These are phyloP conservation scores for Aplysina aerophoba DNA, from an alignment of 37 sponge, comb jelly and placozoan genomes.

Conservation along the genomic window DNA sequence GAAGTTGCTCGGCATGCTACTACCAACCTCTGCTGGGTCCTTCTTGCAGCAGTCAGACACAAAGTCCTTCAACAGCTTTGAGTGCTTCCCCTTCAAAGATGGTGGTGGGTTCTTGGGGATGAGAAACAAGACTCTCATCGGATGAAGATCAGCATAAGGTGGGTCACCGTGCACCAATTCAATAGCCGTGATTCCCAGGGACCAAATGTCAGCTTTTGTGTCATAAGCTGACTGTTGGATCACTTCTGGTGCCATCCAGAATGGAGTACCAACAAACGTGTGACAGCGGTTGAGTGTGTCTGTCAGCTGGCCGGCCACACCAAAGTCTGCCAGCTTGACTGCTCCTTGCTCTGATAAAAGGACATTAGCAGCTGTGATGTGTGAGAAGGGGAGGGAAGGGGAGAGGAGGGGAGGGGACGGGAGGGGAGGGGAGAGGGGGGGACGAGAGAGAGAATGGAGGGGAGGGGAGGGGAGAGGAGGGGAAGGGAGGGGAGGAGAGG, in stretches of 20 bases:
- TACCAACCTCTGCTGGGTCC: conserved; percentile 72
- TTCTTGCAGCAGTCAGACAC: conserved; percentile 72
- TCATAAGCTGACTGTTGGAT: conserved; percentile 51
- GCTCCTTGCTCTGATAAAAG: conserved; percentile 73
- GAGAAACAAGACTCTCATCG: conserved; percentile 81
- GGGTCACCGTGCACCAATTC: conserved; percentile 67
- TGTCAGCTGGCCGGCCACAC: conserved; percentile 87
- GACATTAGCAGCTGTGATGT: conserved; percentile 72
- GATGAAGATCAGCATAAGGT: conserved; percentile 75
- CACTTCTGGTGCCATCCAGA: conserved; percentile 74
- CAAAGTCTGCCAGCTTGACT: conserved; percentile 85
- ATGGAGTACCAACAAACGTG: conserved; percentile 75
- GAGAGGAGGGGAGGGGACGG: too few relatives aligned
- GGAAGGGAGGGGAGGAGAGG: too few relatives aligned
- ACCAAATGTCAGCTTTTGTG: conserved; percentile 76
- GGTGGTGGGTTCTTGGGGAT: conserved; percentile 79
- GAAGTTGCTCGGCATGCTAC: too few relatives aligned
- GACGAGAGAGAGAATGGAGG: too few relatives aligned
- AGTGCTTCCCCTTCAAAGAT: conserved; percentile 62
- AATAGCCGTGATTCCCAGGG: conserved; percentile 72
- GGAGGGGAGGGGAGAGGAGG: too few relatives aligned
- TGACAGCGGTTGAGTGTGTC: conserved; percentile 65
- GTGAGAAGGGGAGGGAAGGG: too few relatives aligned
- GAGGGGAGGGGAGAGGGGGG: too few relatives aligned
- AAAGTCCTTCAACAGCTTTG: conserved; percentile 78